phyloP scores from a whole-genome alignment of 2,797 vertebrate species.

The Hydrocynus forskahlii region DNA sequence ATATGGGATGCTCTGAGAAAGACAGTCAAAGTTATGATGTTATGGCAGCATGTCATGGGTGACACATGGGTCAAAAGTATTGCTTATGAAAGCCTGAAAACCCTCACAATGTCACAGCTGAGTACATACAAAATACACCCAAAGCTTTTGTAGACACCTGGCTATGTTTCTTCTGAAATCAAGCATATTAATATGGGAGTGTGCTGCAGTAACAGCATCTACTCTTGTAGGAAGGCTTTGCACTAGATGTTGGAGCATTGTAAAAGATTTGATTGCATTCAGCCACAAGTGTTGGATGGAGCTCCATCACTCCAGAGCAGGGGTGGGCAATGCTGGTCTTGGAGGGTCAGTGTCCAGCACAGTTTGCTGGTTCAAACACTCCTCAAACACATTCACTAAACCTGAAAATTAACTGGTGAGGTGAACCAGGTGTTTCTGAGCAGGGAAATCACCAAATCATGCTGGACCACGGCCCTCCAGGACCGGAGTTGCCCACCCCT shows the following conservation, averaged over 20 bases:
- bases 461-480: no score
- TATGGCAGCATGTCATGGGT: slow-evolving; percentile 10
- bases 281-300: neutral
- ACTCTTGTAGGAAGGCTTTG: neutral
- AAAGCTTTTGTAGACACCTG: neutral
- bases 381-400: no score
- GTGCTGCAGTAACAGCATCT: neutral
- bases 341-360: no score
- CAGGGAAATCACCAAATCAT: no score
- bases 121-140: no score
- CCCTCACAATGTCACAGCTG: neutral
- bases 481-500: no score
- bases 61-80: neutral
- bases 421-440: no score
- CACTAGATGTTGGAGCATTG: neutral
- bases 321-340: no score
- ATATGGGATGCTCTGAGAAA: neutral
- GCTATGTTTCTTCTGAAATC: neutral
- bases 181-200: neutral
- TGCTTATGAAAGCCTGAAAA: neutral
- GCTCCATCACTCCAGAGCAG: no score
- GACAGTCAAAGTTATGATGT: neutral
- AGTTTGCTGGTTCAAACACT: no score
- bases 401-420: no score
- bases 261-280: neutral